These are phyloP conservation scores for Myotis myotis DNA, from an alignment of 2,797 vertebrate species.

Conservation along the genomic window DNA sequence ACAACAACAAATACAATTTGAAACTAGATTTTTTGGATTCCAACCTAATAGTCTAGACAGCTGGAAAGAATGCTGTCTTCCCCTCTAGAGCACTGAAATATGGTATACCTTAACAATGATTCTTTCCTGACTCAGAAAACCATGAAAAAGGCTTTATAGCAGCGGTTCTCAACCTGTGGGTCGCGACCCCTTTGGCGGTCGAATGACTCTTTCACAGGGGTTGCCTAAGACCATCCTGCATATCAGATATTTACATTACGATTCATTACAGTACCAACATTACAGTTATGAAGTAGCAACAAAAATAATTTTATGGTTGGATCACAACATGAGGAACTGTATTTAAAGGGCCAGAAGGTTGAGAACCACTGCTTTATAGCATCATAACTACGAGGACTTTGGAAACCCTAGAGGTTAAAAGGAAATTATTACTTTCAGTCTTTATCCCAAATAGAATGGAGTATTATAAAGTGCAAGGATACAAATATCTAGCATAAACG, in stretches of 20 bases:
- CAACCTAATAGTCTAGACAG: slow-evolving; percentile 45
- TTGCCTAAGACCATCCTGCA: too few relatives aligned
- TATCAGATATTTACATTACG: too few relatives aligned
- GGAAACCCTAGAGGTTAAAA: slow-evolving; percentile 25
- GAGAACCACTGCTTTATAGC: background rate
- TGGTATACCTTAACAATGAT: slow-evolving; percentile 23
- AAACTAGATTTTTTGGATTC: slow-evolving; percentile 54
- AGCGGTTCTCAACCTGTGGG: background rate
- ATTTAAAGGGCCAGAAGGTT: too few relatives aligned
- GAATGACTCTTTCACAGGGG: too few relatives aligned
- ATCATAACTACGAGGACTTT: slow-evolving; percentile 1
- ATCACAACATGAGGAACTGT: too few relatives aligned
- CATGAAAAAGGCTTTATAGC: slow-evolving; percentile 30
- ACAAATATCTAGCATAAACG: slow-evolving; percentile 22
- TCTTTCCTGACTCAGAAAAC: slow-evolving; percentile 67
- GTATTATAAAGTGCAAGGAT: slow-evolving; percentile 44
- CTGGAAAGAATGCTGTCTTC: background rate
- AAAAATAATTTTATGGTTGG: too few relatives aligned
- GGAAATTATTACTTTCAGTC: slow-evolving; percentile 50
- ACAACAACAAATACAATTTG: slow-evolving; percentile 39
- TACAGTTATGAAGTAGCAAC: too few relatives aligned
- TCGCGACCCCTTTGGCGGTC: too few relatives aligned
- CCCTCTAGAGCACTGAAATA: background rate
- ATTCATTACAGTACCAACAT: too few relatives aligned
- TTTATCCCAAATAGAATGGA: slow-evolving; percentile 60